These are phyloP conservation scores for Leptosomus discolor DNA, from an alignment of 2,113 vertebrate genomes.

Conservation along the genomic window DNA sequence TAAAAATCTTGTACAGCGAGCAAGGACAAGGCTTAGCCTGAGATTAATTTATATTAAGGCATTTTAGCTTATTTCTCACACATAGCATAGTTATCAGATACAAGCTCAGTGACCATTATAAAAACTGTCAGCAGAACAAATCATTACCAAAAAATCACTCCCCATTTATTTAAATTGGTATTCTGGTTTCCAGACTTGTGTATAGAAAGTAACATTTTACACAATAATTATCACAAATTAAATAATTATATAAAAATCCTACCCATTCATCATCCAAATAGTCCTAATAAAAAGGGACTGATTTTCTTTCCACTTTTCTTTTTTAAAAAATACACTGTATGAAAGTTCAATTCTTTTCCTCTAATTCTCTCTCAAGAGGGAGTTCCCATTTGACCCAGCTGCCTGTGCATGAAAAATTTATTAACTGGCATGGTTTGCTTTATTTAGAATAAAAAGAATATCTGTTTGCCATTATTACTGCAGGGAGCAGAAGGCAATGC, in stretches of 20 bases:
- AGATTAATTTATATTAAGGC: neutral
- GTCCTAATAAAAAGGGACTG: neutral
- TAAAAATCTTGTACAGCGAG: neutral
- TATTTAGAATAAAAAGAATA: conserved; percentile 52
- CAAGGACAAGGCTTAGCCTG: neutral
- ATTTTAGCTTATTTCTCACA: neutral
- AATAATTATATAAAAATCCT: neutral
- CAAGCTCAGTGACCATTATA: neutral
- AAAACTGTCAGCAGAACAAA: neutral
- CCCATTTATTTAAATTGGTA: neutral
- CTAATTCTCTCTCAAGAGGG: neutral
- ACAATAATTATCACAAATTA: neutral
- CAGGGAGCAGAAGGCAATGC: conserved; percentile 12
- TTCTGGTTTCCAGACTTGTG: neutral
- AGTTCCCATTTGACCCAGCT: conserved; percentile 31
- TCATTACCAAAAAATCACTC: neutral
- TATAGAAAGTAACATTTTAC: neutral
- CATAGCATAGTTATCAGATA: neutral
- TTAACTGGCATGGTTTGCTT: conserved; percentile 34
- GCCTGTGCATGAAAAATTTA: conserved; percentile 34
- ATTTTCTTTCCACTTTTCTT: neutral
- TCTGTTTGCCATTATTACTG: conserved; percentile 29
- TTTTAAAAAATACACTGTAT: neutral
- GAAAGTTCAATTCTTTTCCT: neutral
- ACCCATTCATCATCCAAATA: neutral